Evolutionary conservation across 2,888 invertebrate species (phyloP), one percentile per base, ranked within the genome.

Genomic region (Dolichomitus sp.): DNA sequence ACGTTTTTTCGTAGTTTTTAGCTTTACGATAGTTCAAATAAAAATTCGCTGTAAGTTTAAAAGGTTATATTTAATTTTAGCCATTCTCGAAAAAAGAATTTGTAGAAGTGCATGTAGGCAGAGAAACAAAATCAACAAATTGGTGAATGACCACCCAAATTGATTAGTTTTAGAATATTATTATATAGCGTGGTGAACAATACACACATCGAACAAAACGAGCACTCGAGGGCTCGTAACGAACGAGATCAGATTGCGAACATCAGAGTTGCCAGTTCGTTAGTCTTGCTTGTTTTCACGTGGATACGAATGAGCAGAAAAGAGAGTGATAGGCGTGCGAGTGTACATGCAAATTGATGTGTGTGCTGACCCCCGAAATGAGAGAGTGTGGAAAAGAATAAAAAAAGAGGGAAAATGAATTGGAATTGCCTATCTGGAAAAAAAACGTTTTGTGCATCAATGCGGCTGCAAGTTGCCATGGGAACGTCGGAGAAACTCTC

Each of bases 221-320:
- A 48, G 72, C 61, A 33, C 61, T 23, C 45, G 48, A 40, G 17
- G 17, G 27, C 52, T 19, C 59, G 72, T 75, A 83, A 79, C 82
- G 69, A 82, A 78, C 63, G 68, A 66, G 65, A 52, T 75, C 79
- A 74, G 59, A 75, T 79, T 83, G 57, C 57, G 50, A 57, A 57
- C 50, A 50, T 70, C 77, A 27, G 72, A 73, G 68, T 73, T 72
- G 72, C 75, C 63, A 79, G 76, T 83, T 83, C 83, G 83, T 83
- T 83, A 83, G 80, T 76, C 72, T 76, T 76, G 72, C 79, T 76
- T 83, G 79, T 83, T 76, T 79, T 66, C 48, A 61, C 70, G 57
- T 19, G 69, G 50, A 54, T 57, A 68, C 75, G 48, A 54, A 63
- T 40, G 57, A 19, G 59, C 37, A 33, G 17, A 72, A 68, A 68